These are phyloP conservation scores for Andrena bucephala DNA, from an alignment of 2,888 invertebrate species.

Conservation along the genomic window DNA sequence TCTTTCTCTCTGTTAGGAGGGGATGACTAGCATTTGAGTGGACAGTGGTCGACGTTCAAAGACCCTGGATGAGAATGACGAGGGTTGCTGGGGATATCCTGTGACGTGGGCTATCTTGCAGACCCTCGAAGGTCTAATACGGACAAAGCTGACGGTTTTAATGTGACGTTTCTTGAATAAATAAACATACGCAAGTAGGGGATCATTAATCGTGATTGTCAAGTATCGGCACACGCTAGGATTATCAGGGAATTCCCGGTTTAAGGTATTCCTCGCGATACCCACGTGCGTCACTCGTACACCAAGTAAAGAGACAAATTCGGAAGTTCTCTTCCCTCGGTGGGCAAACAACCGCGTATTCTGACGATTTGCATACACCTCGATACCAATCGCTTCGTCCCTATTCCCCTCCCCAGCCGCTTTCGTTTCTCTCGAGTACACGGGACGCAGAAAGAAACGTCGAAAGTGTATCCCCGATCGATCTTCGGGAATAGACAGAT, in stretches of 20 bases:
- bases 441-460: slow-evolving; percentile 11
- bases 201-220: slow-evolving; percentile 1
- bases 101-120: not conserved
- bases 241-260: not conserved
- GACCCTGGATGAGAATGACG: slow-evolving; percentile 64
- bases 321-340: not conserved
- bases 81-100: slow-evolving; percentile 25
- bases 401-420: not conserved
- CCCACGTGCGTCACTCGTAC: not conserved
- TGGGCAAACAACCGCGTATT: not conserved
- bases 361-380: slow-evolving; percentile 26
- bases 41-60: slow-evolving; percentile 56
- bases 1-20: not conserved
- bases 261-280: not conserved
- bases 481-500: slow-evolving; percentile 15
- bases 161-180: not conserved
- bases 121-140: not conserved
- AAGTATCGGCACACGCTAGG: not conserved
- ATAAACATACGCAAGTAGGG: not conserved
- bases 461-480: not conserved
- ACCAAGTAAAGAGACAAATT: not conserved
- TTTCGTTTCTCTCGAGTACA: not conserved
- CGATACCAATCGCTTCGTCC: not conserved
- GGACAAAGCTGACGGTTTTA: not conserved
- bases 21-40: slow-evolving; percentile 60